A percentile compares a stretch with the other conserved stretches of the same genome.
Evolutionary conservation across 2,797 vertebrate genomes (phyloP).

Genomic region (Diplodus sargus): DNA sequence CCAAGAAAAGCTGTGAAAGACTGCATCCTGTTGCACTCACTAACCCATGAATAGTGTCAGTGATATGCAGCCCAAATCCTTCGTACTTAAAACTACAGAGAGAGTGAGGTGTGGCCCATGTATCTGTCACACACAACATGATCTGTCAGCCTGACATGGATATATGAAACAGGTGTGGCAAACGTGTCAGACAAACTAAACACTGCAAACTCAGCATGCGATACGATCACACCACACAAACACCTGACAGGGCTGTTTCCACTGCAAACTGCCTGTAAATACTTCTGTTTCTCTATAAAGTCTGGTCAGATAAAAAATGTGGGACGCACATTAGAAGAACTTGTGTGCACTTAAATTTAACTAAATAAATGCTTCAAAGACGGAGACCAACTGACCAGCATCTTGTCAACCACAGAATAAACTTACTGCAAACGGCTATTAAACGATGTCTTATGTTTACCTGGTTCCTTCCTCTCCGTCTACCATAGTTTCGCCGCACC

Average conservation of each 20-base stretch:
- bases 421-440: not conserved
- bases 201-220: slow-evolving; percentile 3
- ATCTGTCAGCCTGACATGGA: slow-evolving; percentile 5
- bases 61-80: not conserved
- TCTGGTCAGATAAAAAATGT: not conserved
- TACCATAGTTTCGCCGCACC: slow-evolving; percentile 95
- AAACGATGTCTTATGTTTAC: slow-evolving; percentile 73
- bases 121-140: slow-evolving; percentile 3
- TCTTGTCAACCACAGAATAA: not conserved
- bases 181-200: not conserved
- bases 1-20: not conserved
- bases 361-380: not conserved
- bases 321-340: not conserved
- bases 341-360: not conserved
- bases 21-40: not conserved
- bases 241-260: not conserved
- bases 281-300: not conserved
- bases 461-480: slow-evolving; percentile 96
- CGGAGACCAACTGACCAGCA: not conserved
- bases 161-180: slow-evolving; percentile 22
- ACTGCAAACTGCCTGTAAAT: not conserved
- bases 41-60: not conserved
- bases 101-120: not conserved
- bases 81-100: no score
- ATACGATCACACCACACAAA: not conserved